phyloP scores from a whole-genome alignment of 2,113 vertebrate species.

The Nymphicus hollandicus region DNA sequence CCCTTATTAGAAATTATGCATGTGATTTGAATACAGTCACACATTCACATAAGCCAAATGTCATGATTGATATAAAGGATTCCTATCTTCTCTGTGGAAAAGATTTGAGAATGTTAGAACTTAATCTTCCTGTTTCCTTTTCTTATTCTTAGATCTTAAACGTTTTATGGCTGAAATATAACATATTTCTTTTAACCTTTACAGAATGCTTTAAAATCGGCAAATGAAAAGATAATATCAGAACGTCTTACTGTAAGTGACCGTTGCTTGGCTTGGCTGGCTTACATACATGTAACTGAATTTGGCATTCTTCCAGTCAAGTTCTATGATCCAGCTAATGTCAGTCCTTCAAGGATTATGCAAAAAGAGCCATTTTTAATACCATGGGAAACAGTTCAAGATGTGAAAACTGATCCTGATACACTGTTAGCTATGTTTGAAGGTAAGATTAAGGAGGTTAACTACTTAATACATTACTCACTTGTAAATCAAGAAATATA shows the following conservation, averaged over 20 bases:
- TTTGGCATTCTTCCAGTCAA: conserved; percentile 82
- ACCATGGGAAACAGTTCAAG: conserved; percentile 81
- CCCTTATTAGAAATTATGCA: not conserved
- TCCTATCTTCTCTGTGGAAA: not conserved
- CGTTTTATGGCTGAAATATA: not conserved
- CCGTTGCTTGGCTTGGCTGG: conserved; percentile 89
- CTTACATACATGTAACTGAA: conserved; percentile 90
- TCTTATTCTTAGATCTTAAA: not conserved
- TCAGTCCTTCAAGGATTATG: conserved; percentile 84
- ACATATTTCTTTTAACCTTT: conserved; percentile 23
- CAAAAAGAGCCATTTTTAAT: conserved; percentile 84
- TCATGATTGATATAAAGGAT: not conserved
- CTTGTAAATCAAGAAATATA: not conserved
- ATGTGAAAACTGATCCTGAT: conserved; percentile 82
- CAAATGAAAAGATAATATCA: conserved; percentile 61
- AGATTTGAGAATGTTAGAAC: not conserved
- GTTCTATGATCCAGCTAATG: conserved; percentile 85
- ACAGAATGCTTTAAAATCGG: conserved; percentile 84
- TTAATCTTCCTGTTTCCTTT: not conserved
- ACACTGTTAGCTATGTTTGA: conserved; percentile 83
- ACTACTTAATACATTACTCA: not conserved
- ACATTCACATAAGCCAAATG: not conserved
- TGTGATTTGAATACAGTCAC: not conserved
- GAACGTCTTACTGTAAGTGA: conserved; percentile 75
- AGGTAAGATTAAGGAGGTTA: conserved; percentile 71